Base-by-base conservation (phyloP, 2,797 vertebrate species). In the Loriculus beryllinus region DNA sequence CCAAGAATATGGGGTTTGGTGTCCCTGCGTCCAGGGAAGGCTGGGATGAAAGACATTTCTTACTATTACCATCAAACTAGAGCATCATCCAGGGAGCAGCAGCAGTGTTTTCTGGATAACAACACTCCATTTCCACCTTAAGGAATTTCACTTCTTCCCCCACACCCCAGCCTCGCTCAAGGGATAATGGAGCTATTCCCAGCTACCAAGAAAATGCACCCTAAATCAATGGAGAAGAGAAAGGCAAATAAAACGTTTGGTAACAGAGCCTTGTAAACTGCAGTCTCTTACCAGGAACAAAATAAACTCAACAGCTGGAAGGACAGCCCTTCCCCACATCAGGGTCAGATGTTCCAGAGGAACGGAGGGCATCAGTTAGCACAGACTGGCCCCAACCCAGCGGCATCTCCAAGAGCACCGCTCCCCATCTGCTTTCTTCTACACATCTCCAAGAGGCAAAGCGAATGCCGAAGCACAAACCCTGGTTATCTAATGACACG, bases 351-450 rank as follows among this genome's bases (percentile, higher is more conserved):
- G 33, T 54, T 72, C 54, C 57, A 33, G 29, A 52, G 49, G 42
- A 87, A 37, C 2, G 0, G 25, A 62, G 75, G 49, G 52, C 67
- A 51, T 9, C 1, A 29, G n/a, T 56, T 12, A 70, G 40, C 33
- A 33, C 6, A 51, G 64, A 29, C 0, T 21, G 62, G 37, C 40
- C 84, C 48, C 48, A 69, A 12, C 14, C 37, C 78, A 47, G 8
- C 0, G 0, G 14, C 39, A 39, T 31, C 72, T 59, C n/a, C 0
- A 1, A 9, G 26, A 54, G 45, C 2, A 45, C 21, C 1, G 0
- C 7, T 42, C 56, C 26, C 51, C 5, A 3, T 26, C 62, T 28
- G 48, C 64, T 42, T 16, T 8, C 52, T 64, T 68, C 67, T 17
- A 9, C 2, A 0, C 15, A 17, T 7, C 49, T 48, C 63, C 48